These are phyloP conservation scores for Hylaeus volcanicus DNA, from an alignment of 1,140 invertebrate genomes.

Conservation along the genomic window DNA sequence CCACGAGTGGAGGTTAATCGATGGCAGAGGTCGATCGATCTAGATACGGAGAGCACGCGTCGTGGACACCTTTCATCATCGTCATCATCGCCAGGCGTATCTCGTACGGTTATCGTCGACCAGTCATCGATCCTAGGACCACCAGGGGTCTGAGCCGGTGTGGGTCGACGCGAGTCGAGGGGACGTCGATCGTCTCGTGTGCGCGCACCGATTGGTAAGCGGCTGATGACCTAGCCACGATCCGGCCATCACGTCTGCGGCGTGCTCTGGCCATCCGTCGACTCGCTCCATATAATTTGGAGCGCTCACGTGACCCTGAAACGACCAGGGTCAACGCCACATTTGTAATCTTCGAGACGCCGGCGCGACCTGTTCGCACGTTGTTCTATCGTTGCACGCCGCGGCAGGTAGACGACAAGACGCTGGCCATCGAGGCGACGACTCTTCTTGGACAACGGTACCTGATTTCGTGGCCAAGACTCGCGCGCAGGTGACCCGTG, in stretches of 20 bases:
- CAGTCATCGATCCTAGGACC: constrained; percentile 33
- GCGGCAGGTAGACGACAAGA: constrained; percentile 63
- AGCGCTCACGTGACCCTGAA: constrained; percentile 78
- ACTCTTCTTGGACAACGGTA: not conserved
- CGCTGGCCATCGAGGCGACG: constrained; percentile 31
- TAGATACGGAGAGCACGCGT: constrained; percentile 38
- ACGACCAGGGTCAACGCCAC: constrained; percentile 76
- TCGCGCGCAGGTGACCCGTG: too few relatives aligned
- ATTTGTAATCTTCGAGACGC: constrained; percentile 78
- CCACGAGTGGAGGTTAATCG: constrained; percentile 28
- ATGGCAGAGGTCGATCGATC: constrained; percentile 35
- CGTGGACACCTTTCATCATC: constrained; percentile 43
- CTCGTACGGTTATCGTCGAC: constrained; percentile 51
- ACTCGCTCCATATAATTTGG: constrained; percentile 79
- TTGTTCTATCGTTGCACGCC: constrained; percentile 70
- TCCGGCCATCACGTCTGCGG: constrained; percentile 73
- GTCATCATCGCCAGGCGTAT: constrained; percentile 51
- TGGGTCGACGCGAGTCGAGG: constrained; percentile 23
- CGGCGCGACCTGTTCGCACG: constrained; percentile 78
- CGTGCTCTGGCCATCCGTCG: constrained; percentile 71
- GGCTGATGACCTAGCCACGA: constrained; percentile 70
- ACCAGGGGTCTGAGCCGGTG: constrained; percentile 8
- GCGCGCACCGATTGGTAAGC: constrained; percentile 69
- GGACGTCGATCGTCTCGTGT: constrained; percentile 37
- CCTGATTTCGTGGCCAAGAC: too few relatives aligned